A percentile compares a stretch with the other conserved stretches of the same genome.
phyloP scores from a whole-genome alignment of 2,888 invertebrate genomes.

The Drosophila neotestacea region DNA sequence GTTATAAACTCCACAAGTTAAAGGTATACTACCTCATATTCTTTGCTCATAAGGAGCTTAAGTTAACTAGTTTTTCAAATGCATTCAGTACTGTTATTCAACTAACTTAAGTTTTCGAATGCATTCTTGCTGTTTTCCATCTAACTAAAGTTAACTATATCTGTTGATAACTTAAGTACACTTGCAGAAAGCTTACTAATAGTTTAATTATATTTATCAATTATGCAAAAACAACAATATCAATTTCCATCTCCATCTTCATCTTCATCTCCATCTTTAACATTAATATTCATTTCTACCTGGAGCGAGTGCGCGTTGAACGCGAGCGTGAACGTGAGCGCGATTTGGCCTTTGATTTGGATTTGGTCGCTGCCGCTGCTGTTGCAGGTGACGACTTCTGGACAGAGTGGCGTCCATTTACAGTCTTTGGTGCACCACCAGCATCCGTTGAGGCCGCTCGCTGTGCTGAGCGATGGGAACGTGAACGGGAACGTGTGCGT shows the following conservation, averaged over 20 bases:
- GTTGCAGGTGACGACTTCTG: slow-evolving; percentile 53
- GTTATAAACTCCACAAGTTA: too few relatives aligned
- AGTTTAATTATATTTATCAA: slow-evolving; percentile 1
- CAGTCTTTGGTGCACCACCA: slow-evolving; percentile 55
- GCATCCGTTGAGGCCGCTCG: slow-evolving; percentile 58
- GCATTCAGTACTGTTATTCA: too few relatives aligned
- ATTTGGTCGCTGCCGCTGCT: slow-evolving; percentile 34
- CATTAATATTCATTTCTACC: slow-evolving; percentile 34
- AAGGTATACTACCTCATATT: too few relatives aligned
- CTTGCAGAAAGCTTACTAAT: too few relatives aligned
- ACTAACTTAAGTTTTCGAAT: too few relatives aligned
- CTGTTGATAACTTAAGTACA: too few relatives aligned
- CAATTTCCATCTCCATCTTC: neutral
- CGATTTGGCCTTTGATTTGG: slow-evolving; percentile 63
- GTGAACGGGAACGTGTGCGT: slow-evolving; percentile 67
- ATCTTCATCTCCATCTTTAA: neutral
- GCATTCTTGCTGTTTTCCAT: too few relatives aligned
- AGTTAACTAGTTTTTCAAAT: too few relatives aligned
- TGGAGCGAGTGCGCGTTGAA: slow-evolving; percentile 66
- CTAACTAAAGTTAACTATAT: too few relatives aligned
- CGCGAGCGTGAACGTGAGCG: slow-evolving; percentile 69
- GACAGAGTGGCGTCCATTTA: slow-evolving; percentile 81
- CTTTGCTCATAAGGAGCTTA: too few relatives aligned
- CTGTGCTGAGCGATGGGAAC: slow-evolving; percentile 69
- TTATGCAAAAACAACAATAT: neutral